Percentiles rank a stretch among this genome's conserved stretches.
These are phyloP conservation scores for Prunella fulvescens DNA, from an alignment of 2,113 vertebrate species.

Conservation along the genomic window DNA sequence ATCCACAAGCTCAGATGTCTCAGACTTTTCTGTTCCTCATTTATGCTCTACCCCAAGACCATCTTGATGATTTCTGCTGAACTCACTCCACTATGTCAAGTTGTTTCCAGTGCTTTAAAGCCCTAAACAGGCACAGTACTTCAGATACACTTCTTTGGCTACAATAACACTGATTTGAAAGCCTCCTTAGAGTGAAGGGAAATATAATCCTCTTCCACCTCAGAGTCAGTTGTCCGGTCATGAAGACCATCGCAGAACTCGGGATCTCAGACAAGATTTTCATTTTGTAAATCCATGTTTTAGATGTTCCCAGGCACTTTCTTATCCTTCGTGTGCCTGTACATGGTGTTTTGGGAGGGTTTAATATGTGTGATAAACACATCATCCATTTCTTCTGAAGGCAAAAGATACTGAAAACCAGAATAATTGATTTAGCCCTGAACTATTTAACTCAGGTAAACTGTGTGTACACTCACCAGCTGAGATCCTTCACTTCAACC, in stretches of 20 bases:
- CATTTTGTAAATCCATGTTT: neutral
- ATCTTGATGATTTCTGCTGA: neutral
- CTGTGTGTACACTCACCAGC: neutral
- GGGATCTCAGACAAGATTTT: neutral
- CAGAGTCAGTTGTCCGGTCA: neutral
- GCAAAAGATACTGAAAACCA: neutral
- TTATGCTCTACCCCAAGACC: neutral
- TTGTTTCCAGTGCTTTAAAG: neutral
- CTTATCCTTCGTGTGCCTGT: neutral
- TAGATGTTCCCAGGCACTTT: neutral
- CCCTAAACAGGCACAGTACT: neutral
- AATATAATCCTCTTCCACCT: neutral
- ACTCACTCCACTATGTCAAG: neutral
- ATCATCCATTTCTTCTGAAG: neutral
- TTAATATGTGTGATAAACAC: neutral
- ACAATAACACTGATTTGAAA: neutral
- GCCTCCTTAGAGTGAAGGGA: neutral
- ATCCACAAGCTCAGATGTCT: neutral
- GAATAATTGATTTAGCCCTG: neutral
- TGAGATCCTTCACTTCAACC: neutral
- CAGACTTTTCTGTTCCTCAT: rapidly evolving
- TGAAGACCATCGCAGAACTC: neutral
- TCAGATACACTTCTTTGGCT: neutral
- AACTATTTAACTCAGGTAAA: neutral
- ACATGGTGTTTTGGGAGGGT: rapidly evolving